Evolutionary conservation across 2,113 vertebrate genomes (phyloP), one percentile per base, ranked within the genome.

Genomic region (Cheirogaleus medius): DNA sequence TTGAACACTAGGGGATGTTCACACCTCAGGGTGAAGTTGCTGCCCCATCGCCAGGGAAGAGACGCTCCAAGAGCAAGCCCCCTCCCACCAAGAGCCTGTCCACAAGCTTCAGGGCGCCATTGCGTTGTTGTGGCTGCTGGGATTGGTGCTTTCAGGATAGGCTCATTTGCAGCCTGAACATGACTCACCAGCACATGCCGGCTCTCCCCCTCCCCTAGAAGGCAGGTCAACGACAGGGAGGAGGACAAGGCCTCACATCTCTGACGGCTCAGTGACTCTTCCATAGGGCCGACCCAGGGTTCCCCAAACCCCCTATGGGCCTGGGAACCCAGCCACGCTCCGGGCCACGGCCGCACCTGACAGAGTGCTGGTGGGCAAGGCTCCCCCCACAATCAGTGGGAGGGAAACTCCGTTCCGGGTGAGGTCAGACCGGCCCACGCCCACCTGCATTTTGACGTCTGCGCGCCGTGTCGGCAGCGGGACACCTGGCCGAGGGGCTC

Each of bases 51-150:
- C 34, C n/a, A 4, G 60, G 13, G 86, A 54, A 4, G 52, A 18
- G 86, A 54, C 0, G 0, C 23, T 32, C n/a, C 44, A 42, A 52
- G 44, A 69, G 64, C 63, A 37, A 37, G 0, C 4, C 20, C 42
- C 44, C 29, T n/a, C 44, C 32, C 90, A 95, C 32, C 90, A 95
- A 96, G 88, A 97, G 97, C 97, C 93, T 97, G 95, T 97, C 97
- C 97, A 96, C 95, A 95, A 97, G 96, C 87, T 97, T 97, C 98
- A 97, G 95, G 95, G 98, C 94, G 96, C 95, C 82, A 0, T 60
- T 97, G 1, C 14, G 5, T 52, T 54, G 97, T 98, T 98, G 97
- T 97, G 98, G 98, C 98, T 98, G 97, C 96, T 98, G 98, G 87
- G 87, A 76, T 78, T 96, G 91, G 68, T 96, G 97, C 96, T 97